Conservation (phyloP, 2,113 vertebrate species). For the Anas platyrhynchos region DNA sequence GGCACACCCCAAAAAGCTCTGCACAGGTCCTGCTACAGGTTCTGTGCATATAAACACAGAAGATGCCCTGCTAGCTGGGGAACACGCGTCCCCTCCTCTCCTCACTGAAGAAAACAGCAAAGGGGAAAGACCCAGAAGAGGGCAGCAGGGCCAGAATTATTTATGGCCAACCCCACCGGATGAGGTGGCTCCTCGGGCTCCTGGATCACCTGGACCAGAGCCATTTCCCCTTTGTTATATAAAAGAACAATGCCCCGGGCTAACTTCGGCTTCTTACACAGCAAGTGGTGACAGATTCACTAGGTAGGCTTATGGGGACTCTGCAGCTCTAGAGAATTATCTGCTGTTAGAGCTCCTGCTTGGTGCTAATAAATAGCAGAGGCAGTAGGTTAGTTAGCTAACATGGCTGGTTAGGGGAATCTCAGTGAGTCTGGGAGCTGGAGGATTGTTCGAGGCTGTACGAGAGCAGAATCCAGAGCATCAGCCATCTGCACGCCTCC, state of each 20-base stretch:
- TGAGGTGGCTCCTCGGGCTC: conserved; percentile 9
- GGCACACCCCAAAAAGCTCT: not conserved
- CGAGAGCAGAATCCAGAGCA: not conserved
- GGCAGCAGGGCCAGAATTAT: not conserved
- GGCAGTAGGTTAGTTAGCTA: not conserved
- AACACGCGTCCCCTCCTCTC: not conserved
- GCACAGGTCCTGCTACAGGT: accelerated
- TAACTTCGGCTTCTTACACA: not conserved
- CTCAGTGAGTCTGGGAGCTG: not conserved
- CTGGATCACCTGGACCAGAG: conserved; percentile 20
- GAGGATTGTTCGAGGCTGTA: not conserved
- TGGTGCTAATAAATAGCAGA: not conserved
- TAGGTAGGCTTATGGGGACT: not conserved
- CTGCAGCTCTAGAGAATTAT: not conserved
- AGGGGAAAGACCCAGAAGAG: not conserved
- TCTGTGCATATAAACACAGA: not conserved
- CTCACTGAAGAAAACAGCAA: not conserved
- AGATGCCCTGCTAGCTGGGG: not conserved
- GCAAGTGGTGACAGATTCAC: conserved; percentile 25
- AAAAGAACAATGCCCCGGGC: conserved; percentile 31
- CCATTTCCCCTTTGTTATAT: conserved; percentile 16
- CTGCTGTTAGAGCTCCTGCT: not conserved
- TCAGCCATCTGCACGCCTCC: not conserved
- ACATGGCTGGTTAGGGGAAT: not conserved
- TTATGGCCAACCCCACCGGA: conserved; percentile 8